phyloP scores from a whole-genome alignment of 1,140 invertebrate genomes.

The Bombyx mandarina region DNA sequence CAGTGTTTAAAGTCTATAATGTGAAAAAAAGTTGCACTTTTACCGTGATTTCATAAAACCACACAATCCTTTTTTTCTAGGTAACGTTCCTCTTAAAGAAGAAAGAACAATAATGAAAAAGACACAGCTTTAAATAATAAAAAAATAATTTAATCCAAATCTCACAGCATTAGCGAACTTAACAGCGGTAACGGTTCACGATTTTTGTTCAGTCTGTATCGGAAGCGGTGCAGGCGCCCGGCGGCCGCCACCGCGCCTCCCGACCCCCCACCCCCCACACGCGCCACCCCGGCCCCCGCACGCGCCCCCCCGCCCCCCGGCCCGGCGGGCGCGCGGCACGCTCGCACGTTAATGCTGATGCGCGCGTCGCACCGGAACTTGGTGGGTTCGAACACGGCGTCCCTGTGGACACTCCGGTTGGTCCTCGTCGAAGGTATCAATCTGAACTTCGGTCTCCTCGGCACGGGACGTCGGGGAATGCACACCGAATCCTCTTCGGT shows the following conservation, averaged over 20 bases:
- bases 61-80: too few relatives aligned
- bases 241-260: constrained; percentile 28
- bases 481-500: constrained; percentile 33
- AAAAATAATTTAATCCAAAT: constrained; percentile 10
- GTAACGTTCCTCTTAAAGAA: too few relatives aligned
- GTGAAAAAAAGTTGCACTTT: too few relatives aligned
- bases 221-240: constrained; percentile 51
- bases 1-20: too few relatives aligned
- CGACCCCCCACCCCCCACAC: neutral
- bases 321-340: constrained; percentile 28
- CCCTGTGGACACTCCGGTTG: constrained; percentile 20
- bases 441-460: constrained; percentile 34
- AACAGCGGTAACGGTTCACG: constrained; percentile 44
- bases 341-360: constrained; percentile 44
- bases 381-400: constrained; percentile 38
- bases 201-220: constrained; percentile 38
- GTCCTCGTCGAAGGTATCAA: constrained; percentile 18
- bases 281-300: neutral
- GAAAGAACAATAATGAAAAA: neutral
- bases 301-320: neutral
- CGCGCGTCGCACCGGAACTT: constrained; percentile 24
- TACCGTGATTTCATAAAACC: too few relatives aligned
- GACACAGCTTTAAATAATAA: constrained; percentile 6
- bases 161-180: constrained; percentile 48
- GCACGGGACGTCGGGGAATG: constrained; percentile 26